Base-by-base conservation (phyloP, 2,888 invertebrate genomes). In the Trachelus iudaicus region DNA sequence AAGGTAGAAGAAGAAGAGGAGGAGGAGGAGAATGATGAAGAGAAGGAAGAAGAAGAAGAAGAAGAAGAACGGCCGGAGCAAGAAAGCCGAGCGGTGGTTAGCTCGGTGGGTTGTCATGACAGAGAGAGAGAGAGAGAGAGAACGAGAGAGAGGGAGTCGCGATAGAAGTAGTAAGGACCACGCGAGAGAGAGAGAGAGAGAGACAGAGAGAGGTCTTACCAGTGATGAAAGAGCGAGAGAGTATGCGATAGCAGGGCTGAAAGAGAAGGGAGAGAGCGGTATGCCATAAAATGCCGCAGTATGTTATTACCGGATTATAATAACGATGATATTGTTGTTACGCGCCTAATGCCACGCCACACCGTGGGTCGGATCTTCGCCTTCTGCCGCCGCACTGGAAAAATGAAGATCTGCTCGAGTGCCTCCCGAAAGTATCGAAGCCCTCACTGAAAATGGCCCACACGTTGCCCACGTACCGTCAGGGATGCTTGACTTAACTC, bases 301-400 rank as follows among this genome's bases (percentile, higher is more conserved):
- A 81, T 88, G 83, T 88, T 86, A 88, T 88, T 88, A 88, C 88
- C 88, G 83, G 86, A 88, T 88, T 88, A 87, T 87, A 88, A 87
- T 88, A 88, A 88, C 86, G 88, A 85, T 86, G 84, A 84, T 84
- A 85, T 85, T 83, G 85, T 86, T 87, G 87, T 88, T 88, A 87
- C 83, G 85, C 85, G 83, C 83, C 87, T 88, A 88, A 88, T 86
- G 84, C 84, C 80, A 82, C 81, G 80, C 31, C 71, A 71, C 71
- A 71, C 71, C 71, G 71, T 31, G 31, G 71, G 13, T 56, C 56
- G 56, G 68, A n/a, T 56, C 74, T 74, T 34, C 33, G 74, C 35
- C 34, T 74, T 30, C 34, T 34, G 37, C 71, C 71, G 71, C 71
- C 71, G 71, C 71, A 3, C 71, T 71, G 71, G 76, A 75, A 77